Percentiles rank a stretch among this genome's conserved stretches.
These are phyloP conservation scores for Illadopsis cleaveri DNA, from an alignment of 2,113 vertebrate genomes.

Conservation along the genomic window DNA sequence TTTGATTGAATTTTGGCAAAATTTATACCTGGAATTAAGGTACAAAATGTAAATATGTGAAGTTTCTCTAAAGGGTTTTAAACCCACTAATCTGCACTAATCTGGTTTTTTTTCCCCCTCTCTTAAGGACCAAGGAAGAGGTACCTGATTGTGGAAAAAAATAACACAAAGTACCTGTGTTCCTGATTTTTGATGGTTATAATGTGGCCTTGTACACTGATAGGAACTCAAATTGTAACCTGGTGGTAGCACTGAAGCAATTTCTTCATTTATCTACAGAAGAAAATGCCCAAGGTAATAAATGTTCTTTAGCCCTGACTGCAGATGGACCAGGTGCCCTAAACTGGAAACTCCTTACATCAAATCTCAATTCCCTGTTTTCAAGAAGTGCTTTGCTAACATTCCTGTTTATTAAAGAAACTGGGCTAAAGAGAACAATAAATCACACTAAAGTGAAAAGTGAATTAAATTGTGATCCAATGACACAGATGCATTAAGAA, in stretches of 20 bases:
- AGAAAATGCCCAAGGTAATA: neutral
- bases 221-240: slow-evolving; percentile 63
- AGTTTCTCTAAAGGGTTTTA: neutral
- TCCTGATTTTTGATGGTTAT: slow-evolving; percentile 20
- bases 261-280: slow-evolving; percentile 63
- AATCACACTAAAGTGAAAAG: neutral
- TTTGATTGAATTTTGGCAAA: neutral
- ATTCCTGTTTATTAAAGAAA: slow-evolving; percentile 22
- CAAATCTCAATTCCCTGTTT: slow-evolving; percentile 47
- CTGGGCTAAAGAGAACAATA: slow-evolving; percentile 22
- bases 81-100: neutral
- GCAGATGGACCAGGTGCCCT: neutral
- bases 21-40: neutral
- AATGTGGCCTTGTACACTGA: neutral
- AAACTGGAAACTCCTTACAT: neutral
- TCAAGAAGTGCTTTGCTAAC: neutral
- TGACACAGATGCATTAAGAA: neutral
- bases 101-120: fast-evolving
- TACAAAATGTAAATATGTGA: neutral
- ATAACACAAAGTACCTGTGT: slow-evolving; percentile 34
- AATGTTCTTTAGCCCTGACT: neutral
- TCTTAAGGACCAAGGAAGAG: neutral
- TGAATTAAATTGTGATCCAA: neutral
- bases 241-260: slow-evolving; percentile 27
- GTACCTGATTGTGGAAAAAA: neutral